Conservation (phyloP, 37 sponge, comb jelly and placozoan species). For the Chondrilla cf. caribensis region DNA sequence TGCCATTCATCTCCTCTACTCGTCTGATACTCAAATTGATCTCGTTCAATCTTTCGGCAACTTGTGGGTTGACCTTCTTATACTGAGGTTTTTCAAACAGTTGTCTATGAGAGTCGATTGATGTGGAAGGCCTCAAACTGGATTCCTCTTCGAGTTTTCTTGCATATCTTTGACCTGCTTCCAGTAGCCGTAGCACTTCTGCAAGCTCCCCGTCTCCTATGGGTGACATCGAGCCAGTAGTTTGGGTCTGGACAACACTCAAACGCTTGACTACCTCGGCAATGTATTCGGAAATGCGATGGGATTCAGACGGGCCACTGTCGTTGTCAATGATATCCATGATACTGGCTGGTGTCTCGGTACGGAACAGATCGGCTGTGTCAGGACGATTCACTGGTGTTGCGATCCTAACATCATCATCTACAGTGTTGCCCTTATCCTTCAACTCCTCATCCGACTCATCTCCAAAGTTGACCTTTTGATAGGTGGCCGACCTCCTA, state of each 20-base stretch:
- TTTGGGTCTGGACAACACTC: too few relatives aligned
- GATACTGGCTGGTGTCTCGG: constrained; percentile 7
- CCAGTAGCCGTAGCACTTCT: not conserved
- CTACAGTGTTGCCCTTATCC: not conserved
- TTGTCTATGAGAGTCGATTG: not conserved
- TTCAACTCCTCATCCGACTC: not conserved
- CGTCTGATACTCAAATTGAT: not conserved
- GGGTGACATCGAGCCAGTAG: not conserved
- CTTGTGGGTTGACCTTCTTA: not conserved
- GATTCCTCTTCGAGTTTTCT: not conserved
- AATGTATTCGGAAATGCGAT: not conserved
- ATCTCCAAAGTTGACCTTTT: constrained; percentile 9
- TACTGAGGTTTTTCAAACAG: constrained; percentile 4
- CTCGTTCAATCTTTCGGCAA: not conserved
- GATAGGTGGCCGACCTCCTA: not conserved
- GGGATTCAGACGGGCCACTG: not conserved
- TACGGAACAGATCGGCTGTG: not conserved
- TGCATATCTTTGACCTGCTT: not conserved
- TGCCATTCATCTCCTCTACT: constrained; percentile 18
- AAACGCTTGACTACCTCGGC: not conserved
- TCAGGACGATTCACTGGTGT: not conserved
- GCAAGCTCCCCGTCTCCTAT: not conserved
- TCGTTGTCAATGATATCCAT: constrained; percentile 23
- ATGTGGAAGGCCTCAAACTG: not conserved
- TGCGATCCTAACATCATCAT: not conserved